Percentiles rank a stretch among this genome's conserved stretches.
These are phyloP conservation scores for Thelaira solivaga DNA, from an alignment of 2,888 invertebrate species.

Conservation along the genomic window DNA sequence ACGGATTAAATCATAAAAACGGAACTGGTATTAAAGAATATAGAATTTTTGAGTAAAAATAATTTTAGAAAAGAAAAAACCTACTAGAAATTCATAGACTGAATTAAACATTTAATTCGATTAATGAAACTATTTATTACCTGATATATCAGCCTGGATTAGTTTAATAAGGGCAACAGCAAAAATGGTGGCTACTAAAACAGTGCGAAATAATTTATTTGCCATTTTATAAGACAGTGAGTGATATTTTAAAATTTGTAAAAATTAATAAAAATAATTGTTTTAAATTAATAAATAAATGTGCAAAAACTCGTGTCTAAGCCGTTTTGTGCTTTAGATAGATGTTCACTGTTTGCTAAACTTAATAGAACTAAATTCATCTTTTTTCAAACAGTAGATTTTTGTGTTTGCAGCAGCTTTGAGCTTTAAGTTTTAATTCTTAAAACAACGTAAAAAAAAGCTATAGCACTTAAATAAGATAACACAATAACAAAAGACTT, in stretches of 20 bases:
- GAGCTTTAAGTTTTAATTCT: slow-evolving; percentile 4
- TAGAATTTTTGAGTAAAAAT: too few relatives aligned
- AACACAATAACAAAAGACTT: slow-evolving; percentile 58
- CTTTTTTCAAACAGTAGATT: slow-evolving; percentile 39
- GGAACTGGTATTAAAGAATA: slow-evolving; percentile 12
- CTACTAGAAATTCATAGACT: too few relatives aligned
- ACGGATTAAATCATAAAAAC: slow-evolving; percentile 34
- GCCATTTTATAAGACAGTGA: slow-evolving; percentile 27
- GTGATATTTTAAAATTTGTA: slow-evolving; percentile 6
- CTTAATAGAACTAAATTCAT: slow-evolving; percentile 49
- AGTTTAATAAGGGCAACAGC: slow-evolving; percentile 39
- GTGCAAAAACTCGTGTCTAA: neutral
- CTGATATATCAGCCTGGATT: slow-evolving; percentile 50
- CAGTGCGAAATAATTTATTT: slow-evolving; percentile 36
- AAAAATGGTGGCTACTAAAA: slow-evolving; percentile 35
- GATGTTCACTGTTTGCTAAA: slow-evolving; percentile 43
- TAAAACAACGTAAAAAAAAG: slow-evolving; percentile 7
- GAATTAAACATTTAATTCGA: neutral
- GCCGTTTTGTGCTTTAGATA: neutral
- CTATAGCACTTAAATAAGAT: neutral
- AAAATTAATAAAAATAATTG: neutral
- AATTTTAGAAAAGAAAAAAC: too few relatives aligned
- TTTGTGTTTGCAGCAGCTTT: slow-evolving; percentile 23
- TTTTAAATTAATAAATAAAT: neutral
- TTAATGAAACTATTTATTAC: slow-evolving; percentile 9